phyloP scores from a whole-genome alignment of 2,113 vertebrate species.

The Notothenia rossii region DNA sequence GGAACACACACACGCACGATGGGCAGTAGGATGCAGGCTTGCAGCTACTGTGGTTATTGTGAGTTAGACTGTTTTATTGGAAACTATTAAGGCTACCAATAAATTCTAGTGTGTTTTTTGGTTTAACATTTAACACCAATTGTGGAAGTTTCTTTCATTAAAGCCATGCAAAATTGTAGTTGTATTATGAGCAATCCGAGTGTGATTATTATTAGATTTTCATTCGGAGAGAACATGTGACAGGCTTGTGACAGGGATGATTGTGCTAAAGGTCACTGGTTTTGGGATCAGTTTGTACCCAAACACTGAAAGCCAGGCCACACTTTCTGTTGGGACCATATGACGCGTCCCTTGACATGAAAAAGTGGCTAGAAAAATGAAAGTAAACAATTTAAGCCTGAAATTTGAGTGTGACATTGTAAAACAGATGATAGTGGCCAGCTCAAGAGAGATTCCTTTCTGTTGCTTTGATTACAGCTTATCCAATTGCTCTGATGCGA shows the following conservation, averaged over 20 bases:
- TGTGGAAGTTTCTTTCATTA: too few relatives aligned
- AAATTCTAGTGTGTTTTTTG: neutral
- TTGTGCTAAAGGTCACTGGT: slow-evolving; percentile 28
- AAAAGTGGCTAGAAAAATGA: neutral
- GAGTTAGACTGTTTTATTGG: neutral
- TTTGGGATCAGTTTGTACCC: slow-evolving; percentile 25
- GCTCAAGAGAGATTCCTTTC: neutral
- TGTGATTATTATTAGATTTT: slow-evolving; percentile 17
- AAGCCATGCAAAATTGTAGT: neutral
- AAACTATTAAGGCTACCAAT: neutral
- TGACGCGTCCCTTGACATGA: neutral
- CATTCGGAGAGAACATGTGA: slow-evolving; percentile 20
- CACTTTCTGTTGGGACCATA: neutral
- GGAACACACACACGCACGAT: slow-evolving; percentile 29
- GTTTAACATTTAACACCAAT: too few relatives aligned
- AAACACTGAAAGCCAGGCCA: slow-evolving; percentile 2
- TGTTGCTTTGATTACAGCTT: slow-evolving; percentile 12
- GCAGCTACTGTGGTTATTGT: neutral
- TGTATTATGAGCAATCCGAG: neutral
- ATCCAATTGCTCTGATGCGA: slow-evolving; percentile 20
- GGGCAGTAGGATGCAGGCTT: neutral
- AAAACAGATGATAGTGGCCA: neutral
- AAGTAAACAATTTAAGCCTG: neutral
- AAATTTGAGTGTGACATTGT: neutral
- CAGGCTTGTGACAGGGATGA: slow-evolving; percentile 10